phyloP scores from a whole-genome alignment of 2,113 vertebrate species.

The Pseudorectes ferrugineus region DNA sequence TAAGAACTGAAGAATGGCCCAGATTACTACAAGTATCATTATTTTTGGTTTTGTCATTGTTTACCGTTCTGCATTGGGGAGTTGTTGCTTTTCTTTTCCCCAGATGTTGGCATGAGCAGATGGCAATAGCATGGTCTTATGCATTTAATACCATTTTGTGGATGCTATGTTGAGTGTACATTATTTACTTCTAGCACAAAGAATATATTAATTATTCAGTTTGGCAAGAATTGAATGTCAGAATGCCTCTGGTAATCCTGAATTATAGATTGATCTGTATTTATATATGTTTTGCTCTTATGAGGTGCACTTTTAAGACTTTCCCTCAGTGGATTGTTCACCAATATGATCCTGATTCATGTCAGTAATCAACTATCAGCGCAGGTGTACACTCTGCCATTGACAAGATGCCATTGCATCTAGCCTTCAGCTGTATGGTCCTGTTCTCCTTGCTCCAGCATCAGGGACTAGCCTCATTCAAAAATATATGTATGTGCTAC shows the following conservation, averaged over 20 bases:
- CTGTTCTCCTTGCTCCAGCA: not conserved
- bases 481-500: not conserved
- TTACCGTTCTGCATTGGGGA: not conserved
- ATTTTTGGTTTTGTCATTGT: not conserved
- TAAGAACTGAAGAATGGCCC: not conserved
- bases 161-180: not conserved
- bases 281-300: not conserved
- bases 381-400: not conserved
- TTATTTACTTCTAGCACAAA: not conserved
- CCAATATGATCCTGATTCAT: not conserved
- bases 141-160: not conserved
- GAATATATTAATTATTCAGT: conserved; percentile 22
- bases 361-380: not conserved
- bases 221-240: not conserved
- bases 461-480: not conserved
- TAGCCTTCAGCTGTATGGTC: not conserved
- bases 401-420: not conserved
- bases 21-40: not conserved
- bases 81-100: not conserved
- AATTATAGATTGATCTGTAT: conserved; percentile 14
- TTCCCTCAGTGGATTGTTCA: not conserved
- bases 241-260: not conserved
- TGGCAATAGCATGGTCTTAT: not conserved
- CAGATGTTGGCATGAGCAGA: not conserved
- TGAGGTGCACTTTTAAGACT: not conserved